phyloP scores from a whole-genome alignment of 2,113 vertebrate genomes.

The Cnemophilus loriae region DNA sequence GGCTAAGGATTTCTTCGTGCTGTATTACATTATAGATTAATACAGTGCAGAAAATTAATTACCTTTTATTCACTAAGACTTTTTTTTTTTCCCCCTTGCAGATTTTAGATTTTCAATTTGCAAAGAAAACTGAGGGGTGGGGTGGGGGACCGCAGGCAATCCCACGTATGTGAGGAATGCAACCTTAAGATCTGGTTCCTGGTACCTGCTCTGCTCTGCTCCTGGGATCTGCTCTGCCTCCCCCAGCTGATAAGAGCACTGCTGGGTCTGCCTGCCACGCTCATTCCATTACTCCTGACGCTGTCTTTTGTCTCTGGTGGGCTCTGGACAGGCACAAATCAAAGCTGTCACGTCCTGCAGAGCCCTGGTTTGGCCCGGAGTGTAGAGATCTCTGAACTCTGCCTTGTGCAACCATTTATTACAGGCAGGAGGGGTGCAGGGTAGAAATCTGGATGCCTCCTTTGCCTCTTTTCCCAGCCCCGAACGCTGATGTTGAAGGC shows the following conservation, averaged over 20 bases:
- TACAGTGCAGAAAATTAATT: constrained; percentile 11
- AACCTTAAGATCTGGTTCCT: constrained; percentile 58
- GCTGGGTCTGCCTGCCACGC: neutral
- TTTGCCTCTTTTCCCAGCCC: neutral
- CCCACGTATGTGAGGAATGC: constrained; percentile 73
- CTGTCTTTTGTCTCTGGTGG: constrained; percentile 24
- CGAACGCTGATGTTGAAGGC: neutral
- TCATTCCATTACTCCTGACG: neutral
- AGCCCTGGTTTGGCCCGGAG: neutral
- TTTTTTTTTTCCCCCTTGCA: neutral
- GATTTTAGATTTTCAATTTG: neutral
- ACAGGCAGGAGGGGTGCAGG: neutral
- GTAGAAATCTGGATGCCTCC: neutral
- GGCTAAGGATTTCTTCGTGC: neutral
- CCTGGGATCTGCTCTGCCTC: constrained; percentile 25
- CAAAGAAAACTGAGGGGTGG: neutral
- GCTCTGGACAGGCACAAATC: constrained; percentile 2
- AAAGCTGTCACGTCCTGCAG: neutral
- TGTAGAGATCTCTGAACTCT: constrained; percentile 12
- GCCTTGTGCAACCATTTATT: neutral
- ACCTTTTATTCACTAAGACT: neutral
- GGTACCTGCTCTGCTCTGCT: constrained; percentile 61
- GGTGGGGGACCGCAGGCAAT: constrained; percentile 44
- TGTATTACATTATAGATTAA: neutral
- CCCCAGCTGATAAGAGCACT: constrained; percentile 47